Evolutionary conservation across 2,113 vertebrate genomes (phyloP), one percentile per base, ranked within the genome.

Genomic region (Ascaphus truei): DNA sequence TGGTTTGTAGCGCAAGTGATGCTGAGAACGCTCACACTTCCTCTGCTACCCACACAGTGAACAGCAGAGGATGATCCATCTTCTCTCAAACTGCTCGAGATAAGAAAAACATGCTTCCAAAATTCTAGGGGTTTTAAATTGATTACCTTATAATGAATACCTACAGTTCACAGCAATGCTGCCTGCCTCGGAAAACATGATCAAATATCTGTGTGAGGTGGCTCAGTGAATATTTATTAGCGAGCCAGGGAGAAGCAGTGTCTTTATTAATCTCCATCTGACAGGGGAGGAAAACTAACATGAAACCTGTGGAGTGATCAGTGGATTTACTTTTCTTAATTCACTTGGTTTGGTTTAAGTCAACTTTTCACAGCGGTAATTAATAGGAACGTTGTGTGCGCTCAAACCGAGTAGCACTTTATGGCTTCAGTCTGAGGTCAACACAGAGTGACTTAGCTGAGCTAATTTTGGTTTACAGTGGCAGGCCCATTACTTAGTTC

Each of bases 191-290:
- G 72, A 75, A 79, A 74, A 18, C 18, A 18, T 48, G 65, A 74
- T 64, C 68, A 62, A 65, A 71, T 79, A 25, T 65, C 52, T 50
- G 68, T 71, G 66, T 29, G 64, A 59, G 68, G 64, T 45, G 29
- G 29, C 58, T 66, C 60, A 39, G 74, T 47, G 65, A 77, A 73
- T 77, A 78, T 77, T 77, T 79, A 76, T 78, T 61, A 76, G 72
- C 48, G 53, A 62, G 68, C 20, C 63, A 58, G 52, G n/a, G 73
- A 68, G 68, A 79, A 76, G 59, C 52, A 67, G 33, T 48, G 15
- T 73, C 62, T 51, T 2, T 69, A 78, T 75, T 79, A 71, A 81
- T 81, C 52, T 50, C 63, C 63, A 64, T 59, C 76, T 75, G 72
- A 57, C 73, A 77, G 59, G 65, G 75, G 41, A 63, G 52, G 56